phyloP scores from a whole-genome alignment of 2,113 vertebrate species.

The Tragelaphus buxtoni region DNA sequence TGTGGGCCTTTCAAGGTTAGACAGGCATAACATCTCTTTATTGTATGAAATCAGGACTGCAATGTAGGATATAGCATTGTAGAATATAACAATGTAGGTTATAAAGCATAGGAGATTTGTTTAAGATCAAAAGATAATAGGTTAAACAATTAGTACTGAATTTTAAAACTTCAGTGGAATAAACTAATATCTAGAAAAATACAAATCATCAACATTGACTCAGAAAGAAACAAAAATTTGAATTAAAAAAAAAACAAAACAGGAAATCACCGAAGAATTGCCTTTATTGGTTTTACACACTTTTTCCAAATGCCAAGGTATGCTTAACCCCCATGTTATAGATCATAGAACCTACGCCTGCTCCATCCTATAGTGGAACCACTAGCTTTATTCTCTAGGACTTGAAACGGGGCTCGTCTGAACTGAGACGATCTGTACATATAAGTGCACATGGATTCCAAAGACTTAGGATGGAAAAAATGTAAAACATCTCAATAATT shows the following conservation, averaged over 20 bases:
- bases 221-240: neutral
- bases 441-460: neutral
- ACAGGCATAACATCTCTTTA: neutral
- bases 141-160: neutral
- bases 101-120: neutral
- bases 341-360: neutral
- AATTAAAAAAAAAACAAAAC: neutral
- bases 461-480: neutral
- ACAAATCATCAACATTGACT: neutral
- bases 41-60: neutral
- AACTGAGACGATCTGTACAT: neutral
- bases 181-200: neutral
- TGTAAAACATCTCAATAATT: neutral
- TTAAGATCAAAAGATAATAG: neutral
- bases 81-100: neutral
- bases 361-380: neutral
- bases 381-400: neutral
- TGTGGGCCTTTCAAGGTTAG: neutral
- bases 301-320: neutral
- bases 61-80: neutral
- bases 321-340: neutral
- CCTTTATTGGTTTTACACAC: neutral
- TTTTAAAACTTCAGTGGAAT: neutral
- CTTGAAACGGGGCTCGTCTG: neutral
- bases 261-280: neutral